phyloP scores from a whole-genome alignment of 2,888 invertebrate species.

The Habrosyne pyritoides region DNA sequence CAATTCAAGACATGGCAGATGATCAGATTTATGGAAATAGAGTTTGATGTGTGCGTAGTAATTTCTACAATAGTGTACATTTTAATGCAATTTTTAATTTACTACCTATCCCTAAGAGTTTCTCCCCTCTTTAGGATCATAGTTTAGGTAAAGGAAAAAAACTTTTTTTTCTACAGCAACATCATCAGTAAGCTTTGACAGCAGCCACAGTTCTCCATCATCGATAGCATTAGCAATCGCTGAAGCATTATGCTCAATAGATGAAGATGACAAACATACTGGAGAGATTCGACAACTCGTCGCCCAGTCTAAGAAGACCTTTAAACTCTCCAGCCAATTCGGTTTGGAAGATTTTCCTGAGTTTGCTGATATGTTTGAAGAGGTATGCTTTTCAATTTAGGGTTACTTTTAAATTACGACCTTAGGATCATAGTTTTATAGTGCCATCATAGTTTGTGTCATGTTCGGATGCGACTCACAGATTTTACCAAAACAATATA shows the following conservation, averaged over 20 bases:
- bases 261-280: constrained; percentile 91
- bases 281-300: constrained; percentile 87
- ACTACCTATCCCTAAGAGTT: no score
- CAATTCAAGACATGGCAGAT: no score
- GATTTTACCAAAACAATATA: no score
- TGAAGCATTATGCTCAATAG: constrained; percentile 90
- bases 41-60: no score
- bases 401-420: background rate
- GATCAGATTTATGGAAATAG: no score
- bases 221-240: constrained; percentile 88
- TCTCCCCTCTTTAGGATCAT: no score
- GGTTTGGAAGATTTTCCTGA: constrained; percentile 76
- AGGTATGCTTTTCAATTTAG: constrained; percentile 58
- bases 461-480: no score
- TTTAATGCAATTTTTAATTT: no score
- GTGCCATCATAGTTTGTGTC: no score
- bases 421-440: background rate
- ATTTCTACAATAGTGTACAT: no score
- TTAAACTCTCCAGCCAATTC: constrained; percentile 57
- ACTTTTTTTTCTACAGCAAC: constrained; percentile 47
- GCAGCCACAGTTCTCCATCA: constrained; percentile 67
- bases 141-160: constrained; percentile 1
- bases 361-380: constrained; percentile 70
- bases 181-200: constrained; percentile 70
- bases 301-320: constrained; percentile 75